Evolutionary conservation across 2,113 vertebrate species (phyloP).

Genomic region (Neolamprologus hecqui): DNA sequence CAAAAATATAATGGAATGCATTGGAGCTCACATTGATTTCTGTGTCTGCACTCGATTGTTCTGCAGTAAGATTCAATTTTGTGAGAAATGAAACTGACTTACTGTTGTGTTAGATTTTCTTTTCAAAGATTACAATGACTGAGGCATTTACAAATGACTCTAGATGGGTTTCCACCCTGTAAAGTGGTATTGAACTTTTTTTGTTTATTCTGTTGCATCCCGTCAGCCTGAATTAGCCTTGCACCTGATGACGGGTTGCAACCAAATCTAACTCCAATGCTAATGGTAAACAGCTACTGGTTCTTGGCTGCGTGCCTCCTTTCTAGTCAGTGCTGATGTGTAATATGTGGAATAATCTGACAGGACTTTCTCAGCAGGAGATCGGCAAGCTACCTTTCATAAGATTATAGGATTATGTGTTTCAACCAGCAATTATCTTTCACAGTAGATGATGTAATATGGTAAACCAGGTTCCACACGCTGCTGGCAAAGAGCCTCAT

Average conservation of each 20-base stretch:
- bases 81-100: slow-evolving; percentile 25
- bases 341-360: slow-evolving; percentile 41
- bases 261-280: slow-evolving; percentile 11
- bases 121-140: slow-evolving; percentile 34
- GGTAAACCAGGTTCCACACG: slow-evolving; percentile 2
- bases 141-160: slow-evolving; percentile 37
- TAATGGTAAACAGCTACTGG: slow-evolving; percentile 41
- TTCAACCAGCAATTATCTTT: slow-evolving; percentile 47
- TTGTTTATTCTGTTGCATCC: slow-evolving; percentile 45
- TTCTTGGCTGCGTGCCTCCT: not conserved
- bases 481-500: slow-evolving; percentile 13
- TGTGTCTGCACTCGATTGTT: slow-evolving; percentile 7
- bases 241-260: slow-evolving; percentile 26
- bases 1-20: slow-evolving; percentile 8
- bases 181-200: slow-evolving; percentile 42
- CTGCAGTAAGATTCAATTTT: slow-evolving; percentile 17
- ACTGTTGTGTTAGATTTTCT: slow-evolving; percentile 26
- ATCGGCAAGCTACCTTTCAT: slow-evolving; percentile 3
- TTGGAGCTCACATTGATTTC: slow-evolving; percentile 24
- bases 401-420: slow-evolving; percentile 49
- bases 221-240: slow-evolving; percentile 37
- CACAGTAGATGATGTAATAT: not conserved
- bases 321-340: not conserved
- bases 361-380: slow-evolving; percentile 22
- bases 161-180: not conserved